Base-by-base conservation (phyloP, 2,888 invertebrate species). In the Hemicrepidius hirtus region DNA sequence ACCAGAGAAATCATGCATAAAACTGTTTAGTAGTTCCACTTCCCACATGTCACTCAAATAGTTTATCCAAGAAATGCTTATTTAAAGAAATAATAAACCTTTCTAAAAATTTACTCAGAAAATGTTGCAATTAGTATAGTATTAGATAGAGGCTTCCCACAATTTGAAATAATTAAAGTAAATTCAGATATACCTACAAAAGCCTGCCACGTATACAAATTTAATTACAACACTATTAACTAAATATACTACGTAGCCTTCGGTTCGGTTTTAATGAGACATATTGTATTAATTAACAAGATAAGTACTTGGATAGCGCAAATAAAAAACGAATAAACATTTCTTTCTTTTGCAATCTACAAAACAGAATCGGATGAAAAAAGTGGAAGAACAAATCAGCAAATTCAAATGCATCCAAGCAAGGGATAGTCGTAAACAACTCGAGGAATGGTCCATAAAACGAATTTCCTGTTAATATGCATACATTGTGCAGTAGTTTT, bases 391-490 rank as follows among this genome's bases (percentile, higher is more conserved):
- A 20, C 57, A 57, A 10, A 53, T 35, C 57, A 37, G 57, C 57
- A 57, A 53, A 53, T 57, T 57, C 37, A 49, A 50, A 64, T 64
- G 64, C 50, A 20, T 4, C 13, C 4, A 32, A 16, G 12, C 20
- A 13, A 49, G 20, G 35, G 24, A n/a, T n/a, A 37, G 20, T 35
- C 37, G 40, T 64, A 49, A 64, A 64, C 64, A 50, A 50, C 10
- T 21, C 28, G 12, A 18, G 37, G 32, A 44, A 64, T 49, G 50
- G 50, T n/a, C 57, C 20, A 57, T 57, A 57, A 66, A 53, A 66
- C 13, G 37, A 66, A 66, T 41, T 13, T 55, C 66, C 66, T 53
- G 66, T 66, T 66, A 66, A 66, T 66, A 66, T 66, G 66, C 66
- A 66, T 53, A 57, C 53, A 44, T 44, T 41, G 41, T 66, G 55